These are phyloP conservation scores for Adelosebastes latens DNA, from an alignment of 2,797 vertebrate genomes.

Conservation along the genomic window DNA sequence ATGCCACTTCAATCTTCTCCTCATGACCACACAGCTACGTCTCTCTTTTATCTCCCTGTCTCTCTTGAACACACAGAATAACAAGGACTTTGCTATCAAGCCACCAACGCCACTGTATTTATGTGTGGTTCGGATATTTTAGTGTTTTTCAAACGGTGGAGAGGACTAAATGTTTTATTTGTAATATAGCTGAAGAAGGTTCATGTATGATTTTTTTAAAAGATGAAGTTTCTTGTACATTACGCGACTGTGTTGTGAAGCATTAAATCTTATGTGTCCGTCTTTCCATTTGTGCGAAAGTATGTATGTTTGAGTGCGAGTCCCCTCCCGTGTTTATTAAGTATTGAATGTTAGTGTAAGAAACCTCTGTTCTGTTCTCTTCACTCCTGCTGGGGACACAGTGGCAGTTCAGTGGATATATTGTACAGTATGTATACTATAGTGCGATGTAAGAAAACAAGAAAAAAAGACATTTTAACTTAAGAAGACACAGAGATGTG, in stretches of 20 bases:
- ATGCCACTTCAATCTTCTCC: slow-evolving; percentile 60
- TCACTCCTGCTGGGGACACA: slow-evolving; percentile 49
- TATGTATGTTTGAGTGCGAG: slow-evolving; percentile 15
- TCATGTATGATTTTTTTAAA: slow-evolving; percentile 45
- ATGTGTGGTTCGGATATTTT: slow-evolving; percentile 50
- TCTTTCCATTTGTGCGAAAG: slow-evolving; percentile 38
- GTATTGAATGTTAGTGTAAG: slow-evolving; percentile 85
- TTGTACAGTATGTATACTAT: slow-evolving; percentile 87
- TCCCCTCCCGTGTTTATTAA: slow-evolving; percentile 62
- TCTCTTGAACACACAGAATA: slow-evolving; percentile 12
- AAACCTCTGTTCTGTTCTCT: slow-evolving; percentile 57
- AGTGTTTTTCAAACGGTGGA: slow-evolving; percentile 53
- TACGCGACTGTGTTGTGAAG: slow-evolving; percentile 79
- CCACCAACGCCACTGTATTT: slow-evolving; percentile 33
- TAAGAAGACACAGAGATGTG: slow-evolving; percentile 81
- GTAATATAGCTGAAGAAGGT: slow-evolving; percentile 71
- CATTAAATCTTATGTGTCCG: slow-evolving; percentile 81
- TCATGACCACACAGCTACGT: slow-evolving; percentile 44
- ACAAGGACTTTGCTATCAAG: slow-evolving; percentile 27
- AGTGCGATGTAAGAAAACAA: slow-evolving; percentile 84
- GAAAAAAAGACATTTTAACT: slow-evolving; percentile 84
- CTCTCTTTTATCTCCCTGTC: slow-evolving; percentile 12
- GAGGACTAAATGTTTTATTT: slow-evolving; percentile 62
- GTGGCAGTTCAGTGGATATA: slow-evolving; percentile 58
- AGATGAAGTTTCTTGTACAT: slow-evolving; percentile 74